Evolutionary conservation across 2,888 invertebrate species (phyloP), one percentile per base, ranked within the genome.

Genomic region (Dione vanillae): DNA sequence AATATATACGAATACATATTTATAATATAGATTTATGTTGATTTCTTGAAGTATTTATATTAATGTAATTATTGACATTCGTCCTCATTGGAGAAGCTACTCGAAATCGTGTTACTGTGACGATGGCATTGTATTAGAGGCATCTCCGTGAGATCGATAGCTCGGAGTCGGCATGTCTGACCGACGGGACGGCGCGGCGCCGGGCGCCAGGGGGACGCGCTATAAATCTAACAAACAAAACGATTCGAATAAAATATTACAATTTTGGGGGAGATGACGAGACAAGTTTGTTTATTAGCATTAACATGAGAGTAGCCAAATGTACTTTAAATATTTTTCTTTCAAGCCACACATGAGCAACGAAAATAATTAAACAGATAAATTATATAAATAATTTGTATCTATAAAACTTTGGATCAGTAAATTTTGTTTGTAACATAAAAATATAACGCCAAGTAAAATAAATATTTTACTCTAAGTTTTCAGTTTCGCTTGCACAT

Each of bases 121-220:
- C 79, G 78, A 80, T 76, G 82, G 77, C 85, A 85, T 88, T 87
- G 86, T 88, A 79, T 64, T 70, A 74, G 73, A 71, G 45, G 69
- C 82, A 85, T 86, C 86, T 81, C 79, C 27, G n/a, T 14, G 81
- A 81, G 86, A 89, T 90, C 91, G 85, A 90, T 89, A 83, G 82
- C 72, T 78, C 83, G 81, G 74, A 85, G 91, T 85, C 91, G 76
- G 74, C 73, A 77, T 80, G 92, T 91, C 92, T 91, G 89, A 75
- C 84, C 86, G 90, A 70, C 90, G 90, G 91, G 92, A 91, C 92
- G 79, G 90, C 86, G 79, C 86, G 92, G 86, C 91, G 92, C 89
- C 86, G 70, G 82, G 90, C 92, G 92, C 90, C 92, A 78, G 73
- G 91, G 91, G 91, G 91, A 73, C 90, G 85, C 73, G 76, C 75